Conservation (phyloP, 2,888 invertebrate species). For the Tipula lateralis region DNA sequence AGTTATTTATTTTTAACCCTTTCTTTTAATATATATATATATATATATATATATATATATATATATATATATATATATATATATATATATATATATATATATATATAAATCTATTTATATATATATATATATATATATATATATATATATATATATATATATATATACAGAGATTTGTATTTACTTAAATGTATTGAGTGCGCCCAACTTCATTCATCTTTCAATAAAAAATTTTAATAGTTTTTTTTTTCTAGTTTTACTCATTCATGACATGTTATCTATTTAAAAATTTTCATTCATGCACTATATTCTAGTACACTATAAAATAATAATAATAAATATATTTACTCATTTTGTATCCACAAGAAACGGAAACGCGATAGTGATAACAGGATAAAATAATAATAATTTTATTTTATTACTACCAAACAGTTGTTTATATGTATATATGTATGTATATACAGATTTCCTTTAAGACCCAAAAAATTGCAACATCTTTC, state of each 20-base stretch:
- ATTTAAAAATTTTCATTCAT: background rate
- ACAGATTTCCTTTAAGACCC: background rate
- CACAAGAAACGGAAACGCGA: background rate
- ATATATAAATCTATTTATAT: no score
- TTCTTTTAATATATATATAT: background rate
- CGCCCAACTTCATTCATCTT: background rate
- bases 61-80: no score
- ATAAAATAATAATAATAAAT: background rate
- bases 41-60: no score
- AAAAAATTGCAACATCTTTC: background rate
- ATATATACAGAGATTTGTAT: no score
- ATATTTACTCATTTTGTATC: background rate
- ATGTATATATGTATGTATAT: background rate
- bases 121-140: no score
- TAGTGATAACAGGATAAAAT: background rate
- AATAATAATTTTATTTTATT: background rate
- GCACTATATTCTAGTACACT: background rate
- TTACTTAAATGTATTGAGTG: background rate
- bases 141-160: no score
- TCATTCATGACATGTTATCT: background rate
- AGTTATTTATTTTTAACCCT: conserved; percentile 4
- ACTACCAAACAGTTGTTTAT: background rate
- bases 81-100: no score
- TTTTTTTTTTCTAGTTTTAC: background rate
- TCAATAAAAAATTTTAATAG: background rate